phyloP scores from a whole-genome alignment of 1,140 invertebrate genomes.

The Lucilia sericata region DNA sequence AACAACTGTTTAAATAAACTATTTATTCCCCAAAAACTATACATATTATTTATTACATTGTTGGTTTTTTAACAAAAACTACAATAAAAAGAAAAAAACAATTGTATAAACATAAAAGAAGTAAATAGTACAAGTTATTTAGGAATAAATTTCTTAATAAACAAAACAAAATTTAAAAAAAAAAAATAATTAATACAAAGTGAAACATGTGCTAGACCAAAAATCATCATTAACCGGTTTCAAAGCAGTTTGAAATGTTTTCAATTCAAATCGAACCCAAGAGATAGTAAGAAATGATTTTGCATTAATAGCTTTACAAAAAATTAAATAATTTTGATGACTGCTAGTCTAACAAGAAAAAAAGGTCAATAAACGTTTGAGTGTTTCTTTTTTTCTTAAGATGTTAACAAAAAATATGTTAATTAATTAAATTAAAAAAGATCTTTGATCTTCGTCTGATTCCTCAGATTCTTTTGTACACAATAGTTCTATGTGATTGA shows the following conservation, averaged over 20 bases:
- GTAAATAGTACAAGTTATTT: background rate
- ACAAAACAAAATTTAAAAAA: background rate
- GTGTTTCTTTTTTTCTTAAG: background rate
- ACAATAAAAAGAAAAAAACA: background rate
- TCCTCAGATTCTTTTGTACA: too few relatives aligned
- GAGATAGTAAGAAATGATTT: background rate
- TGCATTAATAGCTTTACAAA: background rate
- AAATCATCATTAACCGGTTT: background rate
- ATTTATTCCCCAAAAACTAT: background rate
- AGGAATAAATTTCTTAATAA: background rate
- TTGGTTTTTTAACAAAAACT: background rate
- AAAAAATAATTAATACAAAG: background rate
- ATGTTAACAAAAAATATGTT: too few relatives aligned
- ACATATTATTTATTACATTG: background rate
- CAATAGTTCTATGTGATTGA: too few relatives aligned
- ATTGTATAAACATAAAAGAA: background rate
- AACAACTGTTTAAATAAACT: background rate
- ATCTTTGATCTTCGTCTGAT: too few relatives aligned
- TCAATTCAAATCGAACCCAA: background rate
- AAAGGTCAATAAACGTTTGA: slow-evolving; percentile 15
- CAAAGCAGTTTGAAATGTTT: background rate
- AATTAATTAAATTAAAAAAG: too few relatives aligned
- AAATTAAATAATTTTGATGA: background rate
- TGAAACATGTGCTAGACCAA: background rate
- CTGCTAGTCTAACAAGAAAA: background rate